Conservation (phyloP, 1,140 invertebrate genomes). For the Anastrepha ludens region DNA sequence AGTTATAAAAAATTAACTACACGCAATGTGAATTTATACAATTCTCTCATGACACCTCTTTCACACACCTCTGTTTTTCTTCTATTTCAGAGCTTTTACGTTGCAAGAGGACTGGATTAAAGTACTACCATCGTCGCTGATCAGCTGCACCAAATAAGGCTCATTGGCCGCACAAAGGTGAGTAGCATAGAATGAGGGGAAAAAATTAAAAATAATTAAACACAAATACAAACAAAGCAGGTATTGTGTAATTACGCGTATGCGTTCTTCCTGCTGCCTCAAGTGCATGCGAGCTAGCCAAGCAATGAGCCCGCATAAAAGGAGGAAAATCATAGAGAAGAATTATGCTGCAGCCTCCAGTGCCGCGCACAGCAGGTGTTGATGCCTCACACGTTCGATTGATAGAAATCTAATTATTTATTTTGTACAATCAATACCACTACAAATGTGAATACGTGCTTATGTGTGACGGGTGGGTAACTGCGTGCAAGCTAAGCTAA, state of each 20-base stretch:
- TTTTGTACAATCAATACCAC: background rate
- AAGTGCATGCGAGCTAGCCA: background rate
- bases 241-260: background rate
- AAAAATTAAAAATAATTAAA: constrained; percentile 46
- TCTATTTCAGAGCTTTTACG: background rate
- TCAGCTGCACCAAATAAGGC: constrained; percentile 9
- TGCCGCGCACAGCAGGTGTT: constrained; percentile 41
- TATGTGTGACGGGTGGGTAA: background rate
- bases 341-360: constrained; percentile 3
- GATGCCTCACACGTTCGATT: constrained; percentile 46
- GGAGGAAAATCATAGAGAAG: background rate
- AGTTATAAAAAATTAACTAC: background rate
- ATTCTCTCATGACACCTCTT: constrained; percentile 21
- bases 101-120: background rate
- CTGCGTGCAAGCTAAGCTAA: no score
- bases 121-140: background rate
- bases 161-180: constrained; percentile 22
- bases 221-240: background rate
- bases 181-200: background rate
- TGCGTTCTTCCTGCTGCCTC: background rate
- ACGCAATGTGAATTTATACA: background rate
- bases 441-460: background rate
- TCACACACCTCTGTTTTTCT: background rate
- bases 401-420: constrained; percentile 49
- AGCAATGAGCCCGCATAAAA: background rate